Conservation (phyloP, 2,888 invertebrate species). For the Leptopilina myrica region DNA sequence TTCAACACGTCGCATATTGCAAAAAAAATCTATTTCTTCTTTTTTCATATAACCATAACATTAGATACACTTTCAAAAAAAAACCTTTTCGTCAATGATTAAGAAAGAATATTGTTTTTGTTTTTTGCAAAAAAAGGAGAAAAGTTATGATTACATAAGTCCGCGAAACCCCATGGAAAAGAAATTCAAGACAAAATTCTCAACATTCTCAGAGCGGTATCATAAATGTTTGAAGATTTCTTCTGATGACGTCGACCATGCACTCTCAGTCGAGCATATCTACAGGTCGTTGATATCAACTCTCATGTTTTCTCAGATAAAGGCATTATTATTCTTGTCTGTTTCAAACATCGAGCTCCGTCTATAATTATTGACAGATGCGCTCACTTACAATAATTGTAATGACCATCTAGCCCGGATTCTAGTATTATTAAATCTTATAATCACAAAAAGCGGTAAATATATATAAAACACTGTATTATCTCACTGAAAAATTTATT, state of each 20-base stretch:
- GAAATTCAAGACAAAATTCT: constrained; percentile 2
- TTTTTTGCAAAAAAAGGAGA: no score
- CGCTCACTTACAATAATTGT: constrained; percentile 16
- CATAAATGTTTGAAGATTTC: constrained; percentile 35
- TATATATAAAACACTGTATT: background rate
- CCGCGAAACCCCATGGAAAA: background rate
- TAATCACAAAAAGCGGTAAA: background rate
- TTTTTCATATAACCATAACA: no score
- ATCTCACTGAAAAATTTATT: constrained; percentile 1
- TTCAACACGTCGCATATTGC: no score
- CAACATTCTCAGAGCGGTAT: constrained; percentile 12
- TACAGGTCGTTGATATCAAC: constrained; percentile 39
- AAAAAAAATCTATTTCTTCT: no score
- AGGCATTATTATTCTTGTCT: constrained; percentile 25
- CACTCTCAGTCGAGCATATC: constrained; percentile 34
- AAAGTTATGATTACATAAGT: background rate
- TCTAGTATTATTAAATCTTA: constrained; percentile 10
- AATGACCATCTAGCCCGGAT: constrained; percentile 1
- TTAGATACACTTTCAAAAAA: no score
- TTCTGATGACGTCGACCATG: constrained; percentile 37
- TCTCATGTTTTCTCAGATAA: constrained; percentile 38
- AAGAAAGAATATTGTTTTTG: no score
- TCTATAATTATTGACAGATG: constrained; percentile 40
- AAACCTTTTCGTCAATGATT: no score
- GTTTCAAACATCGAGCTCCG: constrained; percentile 20